These are phyloP conservation scores for Ciconia stormi DNA, from an alignment of 2,113 vertebrate species.

Conservation along the genomic window DNA sequence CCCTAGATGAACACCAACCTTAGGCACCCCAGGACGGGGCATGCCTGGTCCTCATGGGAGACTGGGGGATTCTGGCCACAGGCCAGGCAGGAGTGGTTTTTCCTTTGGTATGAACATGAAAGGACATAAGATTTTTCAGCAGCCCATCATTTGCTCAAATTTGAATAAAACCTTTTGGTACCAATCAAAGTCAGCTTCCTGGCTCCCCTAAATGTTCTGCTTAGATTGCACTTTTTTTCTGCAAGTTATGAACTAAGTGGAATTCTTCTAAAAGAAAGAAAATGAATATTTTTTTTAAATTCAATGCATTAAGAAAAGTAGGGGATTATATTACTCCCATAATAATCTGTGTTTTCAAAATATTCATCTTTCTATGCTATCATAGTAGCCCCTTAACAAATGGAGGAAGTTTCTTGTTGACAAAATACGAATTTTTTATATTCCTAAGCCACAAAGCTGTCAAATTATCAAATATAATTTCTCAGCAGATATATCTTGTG, in stretches of 20 bases:
- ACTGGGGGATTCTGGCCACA: neutral
- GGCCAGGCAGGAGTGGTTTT: neutral
- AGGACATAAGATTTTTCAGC: neutral
- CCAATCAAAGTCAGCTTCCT: neutral
- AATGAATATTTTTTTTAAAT: neutral
- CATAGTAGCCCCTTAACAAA: constrained; percentile 56
- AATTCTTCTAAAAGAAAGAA: neutral
- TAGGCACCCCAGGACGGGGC: too few species aligned
- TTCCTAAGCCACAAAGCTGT: constrained; percentile 53
- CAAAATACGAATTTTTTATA: constrained; percentile 75
- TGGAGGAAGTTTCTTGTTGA: constrained; percentile 67
- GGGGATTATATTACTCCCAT: neutral
- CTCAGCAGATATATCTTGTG: constrained; percentile 67
- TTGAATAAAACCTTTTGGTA: neutral
- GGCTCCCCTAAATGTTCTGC: neutral
- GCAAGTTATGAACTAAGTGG: neutral
- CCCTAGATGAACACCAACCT: neutral
- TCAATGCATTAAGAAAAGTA: neutral
- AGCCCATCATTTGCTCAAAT: neutral
- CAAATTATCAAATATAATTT: constrained; percentile 71
- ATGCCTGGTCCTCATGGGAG: neutral
- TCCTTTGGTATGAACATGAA: neutral
- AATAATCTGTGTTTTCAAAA: neutral
- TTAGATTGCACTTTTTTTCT: neutral
- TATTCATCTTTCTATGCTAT: neutral